Evolutionary conservation across 2,888 invertebrate species (phyloP), one percentile per base, ranked within the genome.

Genomic region (Gymnoscelis rufifasciata): DNA sequence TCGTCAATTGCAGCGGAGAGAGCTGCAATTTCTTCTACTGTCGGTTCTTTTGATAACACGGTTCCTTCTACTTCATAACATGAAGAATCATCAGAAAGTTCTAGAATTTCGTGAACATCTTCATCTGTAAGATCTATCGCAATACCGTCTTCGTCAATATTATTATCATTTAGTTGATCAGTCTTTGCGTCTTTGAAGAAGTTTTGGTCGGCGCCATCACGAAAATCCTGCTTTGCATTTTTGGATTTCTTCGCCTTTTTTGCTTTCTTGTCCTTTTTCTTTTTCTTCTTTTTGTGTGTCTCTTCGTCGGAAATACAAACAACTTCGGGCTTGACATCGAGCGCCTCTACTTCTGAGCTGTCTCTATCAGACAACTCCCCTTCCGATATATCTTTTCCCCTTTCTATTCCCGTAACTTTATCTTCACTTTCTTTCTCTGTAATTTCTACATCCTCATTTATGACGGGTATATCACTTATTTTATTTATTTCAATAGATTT

Each of bases 231-330:
- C 44, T 71, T 68, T 0, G 60, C 59, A 43, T 71, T 78, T 43
- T 77, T 79, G 5, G 56, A 50, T 42, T 74, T 79, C 43, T 80
- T 78, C 1, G 66, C 68, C 48, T 73, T 77, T 59, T 71, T 88
- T 48, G 52, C 66, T 67, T 71, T 89, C 67, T 66, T 89, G 56
- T 66, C 84, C 68, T 82, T 90, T 51, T 84, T 83, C 42, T 78
- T 73, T 51, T 76, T 77, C 42, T 78, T 77, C 74, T 72, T 61
- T 45, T 66, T 74, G 40, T 66, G 65, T 19, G 56, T 60, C 28
- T 87, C 84, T 1, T 88, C 87, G 29, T 88, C 88, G 1, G 88
- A 88, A 51, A 91, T 90, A 13, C 87, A 88, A 2, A 91, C 81
- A 0, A 91, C 83, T 72, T 90, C 90, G 0, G 84, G 75, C 51